These are phyloP conservation scores for Carettochelys insculpta DNA, from an alignment of 2,113 vertebrate species.

Conservation along the genomic window DNA sequence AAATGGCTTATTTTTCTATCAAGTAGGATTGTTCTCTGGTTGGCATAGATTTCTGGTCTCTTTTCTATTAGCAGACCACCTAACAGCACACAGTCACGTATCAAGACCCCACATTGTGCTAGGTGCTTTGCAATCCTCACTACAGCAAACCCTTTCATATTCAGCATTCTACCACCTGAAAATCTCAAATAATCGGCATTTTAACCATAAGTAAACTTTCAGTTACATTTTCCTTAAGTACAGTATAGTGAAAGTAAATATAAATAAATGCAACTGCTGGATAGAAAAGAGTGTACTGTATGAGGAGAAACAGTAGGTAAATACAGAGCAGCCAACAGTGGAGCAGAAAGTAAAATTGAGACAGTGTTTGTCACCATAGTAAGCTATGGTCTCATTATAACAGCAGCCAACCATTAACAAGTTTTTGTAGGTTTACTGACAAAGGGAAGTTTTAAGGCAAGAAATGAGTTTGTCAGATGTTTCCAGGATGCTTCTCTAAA, in stretches of 20 bases:
- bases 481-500: not conserved
- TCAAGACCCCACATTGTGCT: not conserved
- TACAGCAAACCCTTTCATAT: too few relatives aligned
- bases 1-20: not conserved
- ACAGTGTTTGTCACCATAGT: not conserved
- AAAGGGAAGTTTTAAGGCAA: not conserved
- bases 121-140: not conserved
- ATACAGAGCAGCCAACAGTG: not conserved
- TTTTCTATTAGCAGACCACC: not conserved
- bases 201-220: too few relatives aligned
- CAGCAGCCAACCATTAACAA: not conserved
- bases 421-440: not conserved
- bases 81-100: not conserved
- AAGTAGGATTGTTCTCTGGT: not conserved
- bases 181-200: too few relatives aligned
- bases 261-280: too few relatives aligned
- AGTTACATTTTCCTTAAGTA: too few relatives aligned
- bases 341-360: not conserved
- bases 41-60: not conserved
- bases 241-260: too few relatives aligned
- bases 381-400: not conserved
- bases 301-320: not conserved
- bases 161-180: too few relatives aligned
- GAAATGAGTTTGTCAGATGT: too few relatives aligned
- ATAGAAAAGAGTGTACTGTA: too few relatives aligned